Evolutionary conservation across 2,888 invertebrate genomes (phyloP).

Genomic region (Macrophya annulata): DNA sequence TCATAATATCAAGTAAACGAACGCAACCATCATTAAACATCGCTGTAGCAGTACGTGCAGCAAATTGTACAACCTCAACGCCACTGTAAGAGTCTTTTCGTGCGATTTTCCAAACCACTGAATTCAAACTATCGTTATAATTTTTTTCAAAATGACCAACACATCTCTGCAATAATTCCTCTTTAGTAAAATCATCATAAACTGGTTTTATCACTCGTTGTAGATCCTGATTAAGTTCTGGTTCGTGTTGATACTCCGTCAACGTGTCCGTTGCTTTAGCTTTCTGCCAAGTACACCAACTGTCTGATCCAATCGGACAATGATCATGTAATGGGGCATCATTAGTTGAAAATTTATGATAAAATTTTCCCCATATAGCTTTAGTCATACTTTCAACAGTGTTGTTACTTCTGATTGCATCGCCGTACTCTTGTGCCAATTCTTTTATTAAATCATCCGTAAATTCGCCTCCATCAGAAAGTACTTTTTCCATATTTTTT

Average conservation of each 20-base stretch:
- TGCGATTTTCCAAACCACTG: neutral
- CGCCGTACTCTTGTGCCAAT: neutral
- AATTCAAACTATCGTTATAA: neutral
- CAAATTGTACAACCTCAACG: neutral
- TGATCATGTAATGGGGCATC: neutral
- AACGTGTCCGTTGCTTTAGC: neutral
- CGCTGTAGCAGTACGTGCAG: neutral
- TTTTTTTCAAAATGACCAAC: neutral
- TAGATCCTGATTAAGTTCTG: neutral
- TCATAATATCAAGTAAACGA: neutral
- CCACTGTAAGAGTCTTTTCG: neutral
- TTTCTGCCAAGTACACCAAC: neutral
- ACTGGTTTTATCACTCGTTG: neutral
- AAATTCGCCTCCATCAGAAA: neutral
- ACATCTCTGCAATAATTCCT: neutral
- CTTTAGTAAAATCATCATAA: neutral
- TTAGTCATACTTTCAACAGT: neutral
- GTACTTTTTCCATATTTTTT: neutral
- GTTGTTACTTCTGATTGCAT: neutral
- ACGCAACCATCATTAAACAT: neutral
- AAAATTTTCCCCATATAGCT: neutral
- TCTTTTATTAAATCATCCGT: neutral
- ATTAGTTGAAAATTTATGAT: conserved; percentile 5
- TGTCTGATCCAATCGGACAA: neutral
- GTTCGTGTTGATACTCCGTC: neutral